Conservation (phyloP, 2,113 vertebrate species). For the Asarcornis scutulata region DNA sequence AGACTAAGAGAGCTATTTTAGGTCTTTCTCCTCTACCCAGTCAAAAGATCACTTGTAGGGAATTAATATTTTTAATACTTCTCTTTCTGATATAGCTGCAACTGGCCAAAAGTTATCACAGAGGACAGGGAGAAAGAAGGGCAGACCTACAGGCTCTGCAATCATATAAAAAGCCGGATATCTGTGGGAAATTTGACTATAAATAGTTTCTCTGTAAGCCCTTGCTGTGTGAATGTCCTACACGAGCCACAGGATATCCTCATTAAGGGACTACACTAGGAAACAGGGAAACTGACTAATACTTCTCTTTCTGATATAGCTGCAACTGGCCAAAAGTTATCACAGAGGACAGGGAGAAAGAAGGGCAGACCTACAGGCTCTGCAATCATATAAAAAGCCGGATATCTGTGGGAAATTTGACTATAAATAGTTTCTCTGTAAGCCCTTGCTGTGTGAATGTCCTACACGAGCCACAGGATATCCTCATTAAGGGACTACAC, state of each 20-base stretch:
- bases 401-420: not conserved
- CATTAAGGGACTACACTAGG: not conserved
- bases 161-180: not conserved
- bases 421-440: not conserved
- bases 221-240: not conserved
- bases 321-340: not conserved
- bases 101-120: not conserved
- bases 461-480: not conserved
- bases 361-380: not conserved
- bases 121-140: not conserved
- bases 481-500: not conserved
- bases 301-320: not conserved
- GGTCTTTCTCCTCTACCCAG: not conserved
- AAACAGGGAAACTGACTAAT: not conserved
- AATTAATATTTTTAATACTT: not conserved
- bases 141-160: not conserved
- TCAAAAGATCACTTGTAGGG: not conserved
- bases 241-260: not conserved
- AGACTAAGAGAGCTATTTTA: not conserved
- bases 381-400: not conserved
- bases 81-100: not conserved
- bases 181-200: not conserved
- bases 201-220: not conserved
- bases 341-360: not conserved
- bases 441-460: not conserved